These are phyloP conservation scores for Mythimna pallens DNA, from an alignment of 2,888 invertebrate species.

Conservation along the genomic window DNA sequence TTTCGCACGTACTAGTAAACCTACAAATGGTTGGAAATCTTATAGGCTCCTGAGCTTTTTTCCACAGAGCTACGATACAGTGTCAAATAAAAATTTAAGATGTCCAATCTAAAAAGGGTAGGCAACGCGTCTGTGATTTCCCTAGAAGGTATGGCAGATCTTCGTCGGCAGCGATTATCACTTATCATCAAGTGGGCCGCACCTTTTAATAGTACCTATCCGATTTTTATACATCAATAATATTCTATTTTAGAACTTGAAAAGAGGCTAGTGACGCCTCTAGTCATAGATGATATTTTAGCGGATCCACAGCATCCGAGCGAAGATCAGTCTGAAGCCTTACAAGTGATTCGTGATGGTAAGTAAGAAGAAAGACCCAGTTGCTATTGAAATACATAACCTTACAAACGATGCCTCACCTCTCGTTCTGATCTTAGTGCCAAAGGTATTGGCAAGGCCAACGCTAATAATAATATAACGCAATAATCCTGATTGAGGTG, in stretches of 20 bases:
- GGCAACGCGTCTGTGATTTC: not conserved
- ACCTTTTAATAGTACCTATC: too few species aligned
- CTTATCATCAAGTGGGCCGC: too few species aligned
- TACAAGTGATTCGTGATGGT: slow-evolving; percentile 35
- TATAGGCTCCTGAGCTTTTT: not conserved
- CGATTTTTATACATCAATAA: not conserved
- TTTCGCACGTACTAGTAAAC: not conserved
- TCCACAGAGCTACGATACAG: not conserved
- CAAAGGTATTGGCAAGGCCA: too few species aligned
- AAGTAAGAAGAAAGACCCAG: not conserved
- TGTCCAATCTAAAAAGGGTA: not conserved
- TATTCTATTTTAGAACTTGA: slow-evolving; percentile 32
- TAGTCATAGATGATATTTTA: slow-evolving; percentile 31
- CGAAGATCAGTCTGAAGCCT: not conserved
- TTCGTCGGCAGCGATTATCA: too few species aligned
- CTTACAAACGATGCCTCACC: not conserved
- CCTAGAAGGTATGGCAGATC: too few species aligned
- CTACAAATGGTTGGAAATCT: not conserved
- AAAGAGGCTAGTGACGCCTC: slow-evolving; percentile 25
- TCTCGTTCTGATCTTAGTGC: not conserved
- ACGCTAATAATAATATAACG: too few species aligned
- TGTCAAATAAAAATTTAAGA: not conserved
- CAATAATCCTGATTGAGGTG: too few species aligned
- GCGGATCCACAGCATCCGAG: not conserved
- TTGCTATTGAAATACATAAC: not conserved